phyloP scores from a whole-genome alignment of 1,140 invertebrate genomes.

The Drosophila pectinifera region DNA sequence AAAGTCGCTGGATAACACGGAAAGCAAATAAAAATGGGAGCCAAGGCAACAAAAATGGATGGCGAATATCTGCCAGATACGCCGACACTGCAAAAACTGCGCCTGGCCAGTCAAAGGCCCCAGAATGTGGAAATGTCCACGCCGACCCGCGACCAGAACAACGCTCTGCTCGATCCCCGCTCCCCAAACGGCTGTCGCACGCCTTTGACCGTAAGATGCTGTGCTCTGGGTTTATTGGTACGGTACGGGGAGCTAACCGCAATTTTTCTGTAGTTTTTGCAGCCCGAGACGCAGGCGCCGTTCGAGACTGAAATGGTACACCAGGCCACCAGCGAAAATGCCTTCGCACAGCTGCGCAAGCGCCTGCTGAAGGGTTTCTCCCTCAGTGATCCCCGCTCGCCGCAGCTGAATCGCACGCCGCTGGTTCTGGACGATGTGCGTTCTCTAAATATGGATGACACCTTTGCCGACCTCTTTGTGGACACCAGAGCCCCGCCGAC shows the following conservation, averaged over 20 bases:
- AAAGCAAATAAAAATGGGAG: constrained; percentile 53
- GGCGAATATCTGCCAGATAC: constrained; percentile 71
- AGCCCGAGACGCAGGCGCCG: constrained; percentile 12
- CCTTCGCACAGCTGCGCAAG: constrained; percentile 61
- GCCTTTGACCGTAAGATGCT: constrained; percentile 64
- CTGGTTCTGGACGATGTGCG: constrained; percentile 83
- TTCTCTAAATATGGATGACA: constrained; percentile 77
- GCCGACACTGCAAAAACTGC: constrained; percentile 64
- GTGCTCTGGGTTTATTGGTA: neutral
- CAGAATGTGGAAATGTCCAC: constrained; percentile 32
- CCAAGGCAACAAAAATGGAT: constrained; percentile 78
- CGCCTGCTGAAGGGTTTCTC: constrained; percentile 74
- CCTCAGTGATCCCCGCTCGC: constrained; percentile 85
- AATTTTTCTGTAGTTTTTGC: constrained; percentile 35
- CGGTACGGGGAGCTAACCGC: too few species aligned
- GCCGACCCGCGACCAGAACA: constrained; percentile 37
- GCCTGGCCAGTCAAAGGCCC: constrained; percentile 11
- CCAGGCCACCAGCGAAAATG: constrained; percentile 39
- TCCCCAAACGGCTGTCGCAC: constrained; percentile 76
- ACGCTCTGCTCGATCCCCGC: constrained; percentile 64
- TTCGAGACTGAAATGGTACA: neutral
- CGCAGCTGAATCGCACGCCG: constrained; percentile 85
- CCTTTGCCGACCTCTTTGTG: constrained; percentile 79
- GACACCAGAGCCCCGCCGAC: constrained; percentile 59
- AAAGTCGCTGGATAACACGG: constrained; percentile 2